These are phyloP conservation scores for Pomatostomus ruficeps DNA, from an alignment of 2,113 vertebrate genomes.

Conservation along the genomic window DNA sequence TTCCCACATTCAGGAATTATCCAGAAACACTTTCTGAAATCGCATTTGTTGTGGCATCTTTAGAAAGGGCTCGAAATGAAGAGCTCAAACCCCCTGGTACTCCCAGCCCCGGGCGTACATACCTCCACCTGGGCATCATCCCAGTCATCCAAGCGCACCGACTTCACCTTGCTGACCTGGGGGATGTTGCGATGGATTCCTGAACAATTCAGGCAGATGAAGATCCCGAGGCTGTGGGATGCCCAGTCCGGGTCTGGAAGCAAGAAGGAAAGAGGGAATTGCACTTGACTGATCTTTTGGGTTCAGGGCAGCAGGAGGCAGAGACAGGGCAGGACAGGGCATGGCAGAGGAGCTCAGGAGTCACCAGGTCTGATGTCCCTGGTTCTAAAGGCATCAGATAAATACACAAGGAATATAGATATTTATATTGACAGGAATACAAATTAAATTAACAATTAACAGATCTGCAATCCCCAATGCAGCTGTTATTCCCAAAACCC, in stretches of 20 bases:
- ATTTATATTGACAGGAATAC: neutral
- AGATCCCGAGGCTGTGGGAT: constrained; percentile 89
- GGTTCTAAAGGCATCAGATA: neutral
- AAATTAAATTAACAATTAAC: neutral
- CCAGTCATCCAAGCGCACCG: constrained; percentile 86
- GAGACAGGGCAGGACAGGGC: neutral
- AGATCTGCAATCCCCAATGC: neutral
- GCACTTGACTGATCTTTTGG: neutral
- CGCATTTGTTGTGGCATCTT: fast-evolving
- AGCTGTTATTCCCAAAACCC: neutral
- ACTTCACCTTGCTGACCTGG: constrained; percentile 91
- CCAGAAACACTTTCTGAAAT: fast-evolving
- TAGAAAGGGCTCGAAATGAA: neutral
- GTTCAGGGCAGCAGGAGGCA: neutral
- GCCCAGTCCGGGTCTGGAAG: constrained; percentile 92
- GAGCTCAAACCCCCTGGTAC: neutral
- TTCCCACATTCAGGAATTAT: neutral
- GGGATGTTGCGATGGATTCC: constrained; percentile 90
- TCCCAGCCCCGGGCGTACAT: neutral
- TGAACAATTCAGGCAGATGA: constrained; percentile 92
- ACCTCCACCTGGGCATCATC: constrained; percentile 91
- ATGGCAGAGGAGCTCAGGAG: neutral
- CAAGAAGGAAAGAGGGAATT: neutral
- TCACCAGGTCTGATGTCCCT: too few relatives aligned
- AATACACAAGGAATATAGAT: neutral